Conservation (phyloP, 2,797 vertebrate genomes). For the Podargus strigoides region DNA sequence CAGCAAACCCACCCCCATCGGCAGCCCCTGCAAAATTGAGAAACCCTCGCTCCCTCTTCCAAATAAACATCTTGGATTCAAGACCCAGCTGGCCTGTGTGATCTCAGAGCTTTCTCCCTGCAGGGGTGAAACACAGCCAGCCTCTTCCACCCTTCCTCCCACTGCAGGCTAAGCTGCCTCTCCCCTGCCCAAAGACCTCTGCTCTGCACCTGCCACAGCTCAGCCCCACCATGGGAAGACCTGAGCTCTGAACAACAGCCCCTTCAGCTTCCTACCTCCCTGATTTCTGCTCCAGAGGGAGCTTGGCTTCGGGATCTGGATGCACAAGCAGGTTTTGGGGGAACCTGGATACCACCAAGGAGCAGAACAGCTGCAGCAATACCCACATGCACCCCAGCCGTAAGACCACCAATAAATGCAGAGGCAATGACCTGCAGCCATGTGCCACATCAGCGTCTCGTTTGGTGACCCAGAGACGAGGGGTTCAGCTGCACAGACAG, state of each 20-base stretch:
- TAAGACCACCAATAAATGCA: fast-evolving
- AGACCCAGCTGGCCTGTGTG: slow-evolving; percentile 48
- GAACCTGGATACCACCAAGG: background rate
- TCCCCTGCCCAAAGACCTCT: background rate
- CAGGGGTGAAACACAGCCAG: slow-evolving; percentile 50
- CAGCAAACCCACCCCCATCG: slow-evolving; percentile 14
- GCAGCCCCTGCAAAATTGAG: slow-evolving; percentile 43
- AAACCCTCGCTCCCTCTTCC: slow-evolving; percentile 38
- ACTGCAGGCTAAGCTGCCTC: background rate
- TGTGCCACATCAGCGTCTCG: fast-evolving
- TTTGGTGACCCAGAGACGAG: background rate
- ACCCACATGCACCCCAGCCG: background rate
- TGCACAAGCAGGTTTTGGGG: background rate
- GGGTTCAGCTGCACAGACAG: fast-evolving
- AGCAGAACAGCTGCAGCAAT: background rate
- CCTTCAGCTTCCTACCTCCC: background rate
- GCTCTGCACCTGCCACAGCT: fast-evolving
- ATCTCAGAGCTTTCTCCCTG: slow-evolving; percentile 50
- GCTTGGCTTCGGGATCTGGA: fast-evolving
- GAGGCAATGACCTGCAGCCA: background rate
- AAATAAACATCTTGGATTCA: slow-evolving; percentile 51
- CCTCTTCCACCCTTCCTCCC: slow-evolving; percentile 16
- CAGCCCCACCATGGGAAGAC: background rate
- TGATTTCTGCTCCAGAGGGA: background rate
- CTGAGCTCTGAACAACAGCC: background rate